These are phyloP conservation scores for Halictus quadricinctus DNA, from an alignment of 2,888 invertebrate species.

Conservation along the genomic window DNA sequence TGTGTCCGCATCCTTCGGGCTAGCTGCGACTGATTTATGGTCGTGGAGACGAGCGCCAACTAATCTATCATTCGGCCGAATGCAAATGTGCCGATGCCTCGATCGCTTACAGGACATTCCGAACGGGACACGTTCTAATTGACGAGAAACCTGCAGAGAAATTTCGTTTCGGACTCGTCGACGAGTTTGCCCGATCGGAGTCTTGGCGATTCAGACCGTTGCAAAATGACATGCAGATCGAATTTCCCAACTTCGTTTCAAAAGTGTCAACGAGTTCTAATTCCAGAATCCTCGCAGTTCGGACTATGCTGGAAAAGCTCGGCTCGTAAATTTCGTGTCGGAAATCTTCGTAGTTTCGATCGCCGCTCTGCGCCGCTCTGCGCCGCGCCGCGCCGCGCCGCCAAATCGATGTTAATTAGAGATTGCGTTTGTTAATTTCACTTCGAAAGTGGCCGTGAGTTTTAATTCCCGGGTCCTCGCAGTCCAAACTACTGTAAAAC, in stretches of 20 bases:
- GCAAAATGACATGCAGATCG: no score
- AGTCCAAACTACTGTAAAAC: neutral
- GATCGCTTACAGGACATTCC: neutral
- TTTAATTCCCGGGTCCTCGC: neutral
- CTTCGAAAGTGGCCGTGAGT: neutral
- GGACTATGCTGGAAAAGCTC: no score
- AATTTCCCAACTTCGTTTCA: neutral
- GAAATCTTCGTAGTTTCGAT: neutral
- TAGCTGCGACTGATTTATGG: neutral
- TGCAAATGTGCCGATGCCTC: neutral
- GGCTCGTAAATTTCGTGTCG: neutral
- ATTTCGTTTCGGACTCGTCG: no score
- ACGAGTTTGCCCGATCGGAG: no score
- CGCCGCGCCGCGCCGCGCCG: neutral
- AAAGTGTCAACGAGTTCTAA: neutral
- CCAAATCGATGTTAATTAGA: neutral
- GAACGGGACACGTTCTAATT: neutral
- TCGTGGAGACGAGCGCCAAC: neutral
- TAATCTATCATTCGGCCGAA: neutral
- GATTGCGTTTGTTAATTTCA: neutral
- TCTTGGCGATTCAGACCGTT: no score
- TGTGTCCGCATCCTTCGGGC: neutral
- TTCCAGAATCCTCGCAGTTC: neutral
- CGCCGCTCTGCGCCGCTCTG: neutral
- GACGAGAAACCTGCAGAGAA: neutral